Evolutionary conservation across 2,797 vertebrate species (phyloP).

Genomic region (Amblyraja radiata): DNA sequence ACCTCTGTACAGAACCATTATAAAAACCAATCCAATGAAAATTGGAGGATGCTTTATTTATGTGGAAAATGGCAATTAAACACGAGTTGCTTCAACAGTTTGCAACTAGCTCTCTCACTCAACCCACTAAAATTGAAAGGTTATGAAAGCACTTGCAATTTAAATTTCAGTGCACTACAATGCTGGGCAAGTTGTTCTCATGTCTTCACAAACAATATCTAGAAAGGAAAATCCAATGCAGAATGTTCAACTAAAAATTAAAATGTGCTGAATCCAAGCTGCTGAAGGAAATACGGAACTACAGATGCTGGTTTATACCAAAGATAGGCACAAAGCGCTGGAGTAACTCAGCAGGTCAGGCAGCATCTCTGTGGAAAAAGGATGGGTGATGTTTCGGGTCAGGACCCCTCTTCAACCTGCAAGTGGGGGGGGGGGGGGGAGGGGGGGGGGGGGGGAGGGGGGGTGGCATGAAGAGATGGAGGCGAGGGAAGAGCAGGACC

Average conservation of each 20-base stretch:
- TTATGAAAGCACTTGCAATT: slow-evolving; percentile 50
- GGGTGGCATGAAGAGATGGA: no score
- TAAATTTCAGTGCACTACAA: slow-evolving; percentile 46
- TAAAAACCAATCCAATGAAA: neutral
- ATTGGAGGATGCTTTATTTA: slow-evolving; percentile 19
- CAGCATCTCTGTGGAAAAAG: no score
- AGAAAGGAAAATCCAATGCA: neutral
- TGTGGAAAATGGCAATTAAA: neutral
- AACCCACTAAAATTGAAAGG: slow-evolving; percentile 42
- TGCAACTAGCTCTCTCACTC: neutral
- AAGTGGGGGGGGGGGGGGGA: no score
- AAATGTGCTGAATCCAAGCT: neutral
- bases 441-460: no score
- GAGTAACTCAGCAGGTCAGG: no score
- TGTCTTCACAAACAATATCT: neutral
- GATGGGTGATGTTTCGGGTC: no score
- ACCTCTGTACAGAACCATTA: neutral
- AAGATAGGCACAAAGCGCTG: no score
- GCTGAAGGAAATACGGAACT: no score
- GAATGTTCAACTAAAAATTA: neutral
- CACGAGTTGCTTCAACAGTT: neutral
- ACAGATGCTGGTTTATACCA: no score
- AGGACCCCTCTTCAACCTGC: no score
- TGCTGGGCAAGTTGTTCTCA: slow-evolving; percentile 47
- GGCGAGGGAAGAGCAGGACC: no score